Conservation (phyloP, 2,797 vertebrate genomes). For the Acropternis orthonyx region DNA sequence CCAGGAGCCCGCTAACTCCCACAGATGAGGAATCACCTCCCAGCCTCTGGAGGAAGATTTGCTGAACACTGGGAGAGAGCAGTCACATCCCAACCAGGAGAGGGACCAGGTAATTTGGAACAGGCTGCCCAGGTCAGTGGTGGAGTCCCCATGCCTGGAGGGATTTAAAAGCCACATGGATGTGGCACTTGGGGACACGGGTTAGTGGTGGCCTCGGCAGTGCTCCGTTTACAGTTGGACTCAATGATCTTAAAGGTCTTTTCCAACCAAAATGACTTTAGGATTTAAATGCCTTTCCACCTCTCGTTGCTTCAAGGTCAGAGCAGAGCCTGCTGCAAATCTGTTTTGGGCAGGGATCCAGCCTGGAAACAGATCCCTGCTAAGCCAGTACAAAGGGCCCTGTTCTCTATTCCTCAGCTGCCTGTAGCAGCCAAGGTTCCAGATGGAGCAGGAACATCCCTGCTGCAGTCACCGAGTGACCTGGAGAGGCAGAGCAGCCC, state of each 20-base stretch:
- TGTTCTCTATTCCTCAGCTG: neutral
- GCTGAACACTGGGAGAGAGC: neutral
- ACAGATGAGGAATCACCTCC: neutral
- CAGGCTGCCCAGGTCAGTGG: neutral
- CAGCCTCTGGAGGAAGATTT: neutral
- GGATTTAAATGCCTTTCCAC: neutral
- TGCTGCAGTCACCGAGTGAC: neutral
- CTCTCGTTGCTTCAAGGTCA: constrained; percentile 24
- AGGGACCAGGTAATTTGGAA: neutral
- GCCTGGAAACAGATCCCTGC: neutral
- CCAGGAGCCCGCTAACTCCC: neutral
- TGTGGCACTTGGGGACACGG: neutral
- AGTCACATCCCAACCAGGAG: neutral
- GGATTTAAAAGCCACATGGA: neutral
- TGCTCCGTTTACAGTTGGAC: neutral
- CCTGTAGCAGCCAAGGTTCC: neutral
- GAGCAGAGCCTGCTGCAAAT: neutral
- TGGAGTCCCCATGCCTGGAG: neutral
- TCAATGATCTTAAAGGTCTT: neutral
- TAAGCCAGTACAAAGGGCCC: neutral
- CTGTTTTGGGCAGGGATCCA: constrained; percentile 13
- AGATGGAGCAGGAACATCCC: constrained; percentile 10
- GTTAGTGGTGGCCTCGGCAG: neutral
- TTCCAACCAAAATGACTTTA: neutral
- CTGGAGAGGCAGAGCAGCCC: neutral